Evolutionary conservation across 2,113 vertebrate genomes (phyloP).

Genomic region (Falco punctatus): DNA sequence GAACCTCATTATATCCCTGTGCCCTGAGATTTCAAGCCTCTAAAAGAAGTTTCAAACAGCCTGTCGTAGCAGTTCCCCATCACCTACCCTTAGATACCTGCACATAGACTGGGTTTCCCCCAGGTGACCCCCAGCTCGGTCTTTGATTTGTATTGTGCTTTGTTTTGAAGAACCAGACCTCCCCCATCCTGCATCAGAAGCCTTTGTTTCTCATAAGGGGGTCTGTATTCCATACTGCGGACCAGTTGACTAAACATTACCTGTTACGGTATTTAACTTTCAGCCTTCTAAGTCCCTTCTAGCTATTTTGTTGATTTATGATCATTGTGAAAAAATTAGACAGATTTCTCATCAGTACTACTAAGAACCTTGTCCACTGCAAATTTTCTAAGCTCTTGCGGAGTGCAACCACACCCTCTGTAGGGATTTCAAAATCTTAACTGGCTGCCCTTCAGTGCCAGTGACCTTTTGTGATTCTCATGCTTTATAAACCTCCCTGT

Average conservation of each 20-base stretch:
- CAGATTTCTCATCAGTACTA: neutral
- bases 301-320: neutral
- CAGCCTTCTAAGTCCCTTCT: neutral
- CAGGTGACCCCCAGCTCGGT: neutral
- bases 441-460: neutral
- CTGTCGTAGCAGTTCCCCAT: neutral
- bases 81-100: neutral
- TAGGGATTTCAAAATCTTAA: neutral
- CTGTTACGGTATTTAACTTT: neutral
- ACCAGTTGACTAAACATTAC: neutral
- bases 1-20: neutral
- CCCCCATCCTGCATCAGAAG: neutral
- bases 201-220: neutral
- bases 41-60: neutral
- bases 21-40: neutral
- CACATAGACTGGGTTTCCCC: neutral
- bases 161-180: neutral
- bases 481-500: slow-evolving; percentile 4
- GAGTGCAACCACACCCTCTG: neutral
- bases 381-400: neutral
- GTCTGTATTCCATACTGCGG: neutral
- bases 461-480: neutral
- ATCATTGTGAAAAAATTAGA: neutral
- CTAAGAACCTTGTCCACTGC: fast-evolving
- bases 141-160: neutral